phyloP scores from a whole-genome alignment of 2,888 invertebrate genomes.

The Callosobruchus maculatus region DNA sequence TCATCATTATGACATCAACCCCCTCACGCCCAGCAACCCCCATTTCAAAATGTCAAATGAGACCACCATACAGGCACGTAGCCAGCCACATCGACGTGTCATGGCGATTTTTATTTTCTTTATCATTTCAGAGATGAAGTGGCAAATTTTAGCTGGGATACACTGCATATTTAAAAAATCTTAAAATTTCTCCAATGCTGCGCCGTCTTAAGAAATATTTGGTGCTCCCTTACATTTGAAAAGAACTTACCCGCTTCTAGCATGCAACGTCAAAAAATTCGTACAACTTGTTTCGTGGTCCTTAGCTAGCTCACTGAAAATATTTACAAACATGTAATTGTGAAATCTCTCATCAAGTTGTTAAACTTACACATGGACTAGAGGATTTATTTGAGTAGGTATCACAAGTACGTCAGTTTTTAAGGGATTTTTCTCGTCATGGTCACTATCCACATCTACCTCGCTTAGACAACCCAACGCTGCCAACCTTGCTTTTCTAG shows the following conservation, averaged over 20 bases:
- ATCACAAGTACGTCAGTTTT: constrained; percentile 38
- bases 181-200: too few relatives aligned
- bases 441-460: constrained; percentile 45
- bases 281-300: constrained; percentile 41
- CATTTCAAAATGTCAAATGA: too few relatives aligned
- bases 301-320: constrained; percentile 48
- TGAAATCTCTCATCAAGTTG: neutral
- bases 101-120: too few relatives aligned
- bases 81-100: too few relatives aligned
- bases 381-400: constrained; percentile 39
- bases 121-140: too few relatives aligned
- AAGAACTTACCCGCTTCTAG: constrained; percentile 42
- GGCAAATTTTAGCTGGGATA: too few relatives aligned
- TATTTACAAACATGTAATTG: constrained; percentile 43
- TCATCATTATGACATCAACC: too few relatives aligned
- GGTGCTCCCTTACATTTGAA: too few relatives aligned
- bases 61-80: too few relatives aligned
- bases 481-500: constrained; percentile 27
- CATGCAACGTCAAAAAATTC: constrained; percentile 43
- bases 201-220: too few relatives aligned
- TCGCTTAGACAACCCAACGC: constrained; percentile 43
- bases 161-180: too few relatives aligned
- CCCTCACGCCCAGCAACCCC: too few relatives aligned
- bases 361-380: constrained; percentile 35
- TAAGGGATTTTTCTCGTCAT: constrained; percentile 38